phyloP scores from a whole-genome alignment of 2,888 invertebrate genomes.

The Drosophila tanythrix region DNA sequence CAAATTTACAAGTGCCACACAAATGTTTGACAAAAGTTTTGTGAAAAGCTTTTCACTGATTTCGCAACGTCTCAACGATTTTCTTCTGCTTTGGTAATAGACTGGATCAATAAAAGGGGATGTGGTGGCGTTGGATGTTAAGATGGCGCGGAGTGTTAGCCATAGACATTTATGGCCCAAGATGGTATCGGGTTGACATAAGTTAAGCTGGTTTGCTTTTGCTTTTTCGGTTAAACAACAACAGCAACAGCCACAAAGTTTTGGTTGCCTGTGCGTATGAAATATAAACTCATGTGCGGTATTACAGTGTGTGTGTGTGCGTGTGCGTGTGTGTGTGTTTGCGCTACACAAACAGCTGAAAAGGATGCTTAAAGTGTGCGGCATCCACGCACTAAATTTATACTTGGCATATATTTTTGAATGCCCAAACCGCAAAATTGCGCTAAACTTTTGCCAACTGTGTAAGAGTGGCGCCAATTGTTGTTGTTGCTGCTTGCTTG shows the following conservation, averaged over 20 bases:
- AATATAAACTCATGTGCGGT: conserved; percentile 42
- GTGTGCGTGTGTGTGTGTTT: conserved; percentile 17
- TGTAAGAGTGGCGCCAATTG: neutral
- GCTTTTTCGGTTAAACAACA: conserved; percentile 62
- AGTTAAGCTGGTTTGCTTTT: conserved; percentile 77
- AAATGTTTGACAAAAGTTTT: conserved; percentile 80
- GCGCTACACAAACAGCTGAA: conserved; percentile 51
- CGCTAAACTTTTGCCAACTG: conserved; percentile 56
- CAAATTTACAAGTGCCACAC: conserved; percentile 79
- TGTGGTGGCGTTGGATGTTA: neutral
- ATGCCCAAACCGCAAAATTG: conserved; percentile 60
- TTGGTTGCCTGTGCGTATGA: conserved; percentile 31
- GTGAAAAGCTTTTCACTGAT: conserved; percentile 76
- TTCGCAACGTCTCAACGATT: conserved; percentile 77
- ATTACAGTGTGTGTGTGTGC: conserved; percentile 6
- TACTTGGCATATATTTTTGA: conserved; percentile 64
- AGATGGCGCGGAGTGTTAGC: conserved; percentile 21
- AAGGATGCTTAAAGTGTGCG: conserved; percentile 66
- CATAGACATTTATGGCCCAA: conserved; percentile 74
- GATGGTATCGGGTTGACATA: conserved; percentile 80
- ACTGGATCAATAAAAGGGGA: conserved; percentile 18
- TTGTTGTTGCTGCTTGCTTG: conserved; percentile 41
- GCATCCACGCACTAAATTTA: conserved; percentile 60
- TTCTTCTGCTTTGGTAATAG: conserved; percentile 52
- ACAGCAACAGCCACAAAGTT: conserved; percentile 33